phyloP scores from a whole-genome alignment of 2,888 invertebrate genomes.

The Punctoribates punctum region DNA sequence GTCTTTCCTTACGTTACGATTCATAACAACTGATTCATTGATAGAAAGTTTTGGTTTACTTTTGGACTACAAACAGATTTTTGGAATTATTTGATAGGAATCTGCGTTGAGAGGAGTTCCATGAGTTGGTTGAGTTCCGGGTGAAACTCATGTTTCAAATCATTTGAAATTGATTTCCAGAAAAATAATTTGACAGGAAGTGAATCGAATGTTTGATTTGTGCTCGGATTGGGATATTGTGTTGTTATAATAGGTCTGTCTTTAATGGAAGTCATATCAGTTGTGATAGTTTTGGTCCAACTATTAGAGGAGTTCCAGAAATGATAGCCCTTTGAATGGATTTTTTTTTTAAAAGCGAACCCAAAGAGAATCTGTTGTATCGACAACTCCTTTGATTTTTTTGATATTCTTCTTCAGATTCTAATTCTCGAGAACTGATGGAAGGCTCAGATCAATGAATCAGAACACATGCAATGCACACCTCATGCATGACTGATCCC shows the following conservation, averaged over 20 bases:
- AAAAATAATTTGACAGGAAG: conserved; percentile 32
- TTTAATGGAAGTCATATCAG: not conserved
- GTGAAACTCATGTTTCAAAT: conserved; percentile 18
- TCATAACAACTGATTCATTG: not conserved
- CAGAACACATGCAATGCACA: conserved; percentile 31
- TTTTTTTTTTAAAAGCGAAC: not conserved
- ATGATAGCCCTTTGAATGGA: conserved; percentile 1
- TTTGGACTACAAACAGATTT: not conserved
- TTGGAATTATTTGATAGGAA: no score
- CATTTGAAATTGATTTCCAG: not conserved
- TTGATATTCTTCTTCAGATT: conserved; percentile 9
- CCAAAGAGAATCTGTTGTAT: not conserved
- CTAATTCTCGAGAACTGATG: not conserved
- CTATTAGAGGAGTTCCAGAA: conserved; percentile 5
- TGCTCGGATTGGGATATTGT: not conserved
- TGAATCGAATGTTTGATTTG: conserved; percentile 19
- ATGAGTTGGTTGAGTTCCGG: not conserved
- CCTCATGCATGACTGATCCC: conserved; percentile 31
- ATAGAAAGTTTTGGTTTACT: not conserved
- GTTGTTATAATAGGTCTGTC: conserved; percentile 5
- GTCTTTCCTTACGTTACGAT: not conserved
- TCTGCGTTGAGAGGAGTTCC: no score
- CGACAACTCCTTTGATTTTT: not conserved
- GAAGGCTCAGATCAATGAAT: conserved; percentile 27
- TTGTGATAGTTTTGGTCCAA: not conserved